phyloP scores from a whole-genome alignment of 35 echinoderm and acorn worm genomes.

The Apostichopus californicus region DNA sequence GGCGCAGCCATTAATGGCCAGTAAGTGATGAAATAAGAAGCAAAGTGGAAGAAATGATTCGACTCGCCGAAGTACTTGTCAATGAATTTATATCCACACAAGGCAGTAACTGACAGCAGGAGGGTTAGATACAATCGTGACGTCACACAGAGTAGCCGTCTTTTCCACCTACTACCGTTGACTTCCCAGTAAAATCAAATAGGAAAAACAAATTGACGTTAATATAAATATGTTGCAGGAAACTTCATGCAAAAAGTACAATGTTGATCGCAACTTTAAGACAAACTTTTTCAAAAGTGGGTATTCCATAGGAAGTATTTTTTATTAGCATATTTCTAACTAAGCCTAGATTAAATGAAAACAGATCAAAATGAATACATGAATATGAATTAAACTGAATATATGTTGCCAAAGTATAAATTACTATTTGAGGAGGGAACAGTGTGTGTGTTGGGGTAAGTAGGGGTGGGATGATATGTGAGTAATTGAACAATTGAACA shows the following conservation, averaged over 20 bases:
- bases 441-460: too few species aligned
- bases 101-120: not conserved
- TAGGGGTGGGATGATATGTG: too few species aligned
- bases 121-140: not conserved
- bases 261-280: not conserved
- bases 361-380: too few species aligned
- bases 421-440: too few species aligned
- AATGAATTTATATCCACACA: not conserved
- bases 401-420: too few species aligned
- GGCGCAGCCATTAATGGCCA: conserved; percentile 3
- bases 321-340: not conserved
- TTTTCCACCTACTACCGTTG: not conserved
- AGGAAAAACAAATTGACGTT: not conserved
- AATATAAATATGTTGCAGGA: not conserved
- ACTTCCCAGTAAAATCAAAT: not conserved
- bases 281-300: not conserved
- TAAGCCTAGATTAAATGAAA: not conserved
- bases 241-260: not conserved
- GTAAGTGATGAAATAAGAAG: conserved; percentile 2
- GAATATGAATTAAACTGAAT: too few species aligned
- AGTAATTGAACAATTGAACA: too few species aligned
- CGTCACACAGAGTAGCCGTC: conserved; percentile 21
- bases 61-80: not conserved
- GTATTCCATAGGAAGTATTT: not conserved
- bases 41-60: conserved; percentile 10